Evolutionary conservation across 2,113 vertebrate genomes (phyloP).

Genomic region (Trogon surrucura): DNA sequence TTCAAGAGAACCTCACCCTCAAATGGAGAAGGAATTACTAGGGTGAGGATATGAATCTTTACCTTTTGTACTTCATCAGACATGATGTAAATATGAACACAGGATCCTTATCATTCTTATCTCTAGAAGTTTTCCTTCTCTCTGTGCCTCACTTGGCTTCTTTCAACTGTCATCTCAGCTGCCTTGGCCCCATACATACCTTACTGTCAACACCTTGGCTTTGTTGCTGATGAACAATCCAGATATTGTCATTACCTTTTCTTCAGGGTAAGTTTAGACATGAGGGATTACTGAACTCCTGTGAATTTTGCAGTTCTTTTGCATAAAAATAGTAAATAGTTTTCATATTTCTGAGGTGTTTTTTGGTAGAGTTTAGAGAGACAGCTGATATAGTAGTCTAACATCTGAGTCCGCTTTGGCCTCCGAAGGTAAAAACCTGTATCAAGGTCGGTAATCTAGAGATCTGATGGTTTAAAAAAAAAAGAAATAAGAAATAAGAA

Average conservation of each 20-base stretch:
- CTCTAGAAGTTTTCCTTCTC: neutral
- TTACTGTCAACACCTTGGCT: neutral
- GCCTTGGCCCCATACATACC: accelerated
- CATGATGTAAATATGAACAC: neutral
- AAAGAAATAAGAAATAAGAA: neutral
- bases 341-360: neutral
- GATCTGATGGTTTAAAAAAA: neutral
- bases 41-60: neutral
- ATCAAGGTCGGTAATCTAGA: neutral
- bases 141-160: neutral
- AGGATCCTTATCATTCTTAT: neutral
- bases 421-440: neutral
- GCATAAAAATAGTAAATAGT: neutral
- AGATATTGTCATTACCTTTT: neutral
- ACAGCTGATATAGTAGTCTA: neutral
- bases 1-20: neutral
- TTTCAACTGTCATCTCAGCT: neutral
- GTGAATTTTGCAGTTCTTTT: neutral
- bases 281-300: neutral
- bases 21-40: neutral
- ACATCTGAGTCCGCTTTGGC: neutral
- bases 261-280: neutral
- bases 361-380: neutral
- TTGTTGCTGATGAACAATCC: neutral
- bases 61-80: neutral